These are phyloP conservation scores for Nicator chloris DNA, from an alignment of 2,113 vertebrate species.

Conservation along the genomic window DNA sequence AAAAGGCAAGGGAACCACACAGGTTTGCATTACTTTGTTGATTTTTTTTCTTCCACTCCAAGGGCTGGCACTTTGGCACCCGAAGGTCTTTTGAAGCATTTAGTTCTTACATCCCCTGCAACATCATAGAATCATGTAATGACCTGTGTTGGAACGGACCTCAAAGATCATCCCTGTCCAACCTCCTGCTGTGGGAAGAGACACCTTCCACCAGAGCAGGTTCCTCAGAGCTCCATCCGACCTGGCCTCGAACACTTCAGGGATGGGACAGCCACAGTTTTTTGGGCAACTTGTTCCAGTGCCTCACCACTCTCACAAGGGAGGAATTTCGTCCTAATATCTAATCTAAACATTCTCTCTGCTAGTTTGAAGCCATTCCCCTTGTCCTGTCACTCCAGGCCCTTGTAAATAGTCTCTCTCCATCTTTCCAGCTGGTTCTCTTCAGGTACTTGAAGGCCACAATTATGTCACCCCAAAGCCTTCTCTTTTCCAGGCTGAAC, in stretches of 20 bases:
- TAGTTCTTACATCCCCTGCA: background rate
- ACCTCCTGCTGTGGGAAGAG: accelerated
- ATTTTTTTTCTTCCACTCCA: background rate
- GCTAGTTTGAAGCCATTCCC: background rate
- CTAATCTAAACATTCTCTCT: background rate
- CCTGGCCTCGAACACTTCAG: background rate
- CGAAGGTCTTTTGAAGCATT: background rate
- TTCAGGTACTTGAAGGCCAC: accelerated
- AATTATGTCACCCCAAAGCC: accelerated
- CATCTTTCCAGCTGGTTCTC: background rate
- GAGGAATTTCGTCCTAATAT: background rate
- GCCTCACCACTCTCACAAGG: background rate
- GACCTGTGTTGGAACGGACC: background rate
- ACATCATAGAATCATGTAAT: background rate
- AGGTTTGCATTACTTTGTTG: background rate
- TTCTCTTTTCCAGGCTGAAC: background rate
- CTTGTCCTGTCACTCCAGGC: background rate
- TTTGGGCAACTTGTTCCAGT: accelerated
- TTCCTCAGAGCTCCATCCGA: background rate
- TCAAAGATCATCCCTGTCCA: accelerated
- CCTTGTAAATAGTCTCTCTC: background rate
- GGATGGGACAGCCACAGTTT: background rate
- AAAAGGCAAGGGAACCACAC: background rate
- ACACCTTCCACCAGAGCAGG: background rate
- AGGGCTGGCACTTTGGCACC: background rate